These are phyloP conservation scores for Hyperopisus bebe DNA, from an alignment of 2,113 vertebrate species.

Conservation along the genomic window DNA sequence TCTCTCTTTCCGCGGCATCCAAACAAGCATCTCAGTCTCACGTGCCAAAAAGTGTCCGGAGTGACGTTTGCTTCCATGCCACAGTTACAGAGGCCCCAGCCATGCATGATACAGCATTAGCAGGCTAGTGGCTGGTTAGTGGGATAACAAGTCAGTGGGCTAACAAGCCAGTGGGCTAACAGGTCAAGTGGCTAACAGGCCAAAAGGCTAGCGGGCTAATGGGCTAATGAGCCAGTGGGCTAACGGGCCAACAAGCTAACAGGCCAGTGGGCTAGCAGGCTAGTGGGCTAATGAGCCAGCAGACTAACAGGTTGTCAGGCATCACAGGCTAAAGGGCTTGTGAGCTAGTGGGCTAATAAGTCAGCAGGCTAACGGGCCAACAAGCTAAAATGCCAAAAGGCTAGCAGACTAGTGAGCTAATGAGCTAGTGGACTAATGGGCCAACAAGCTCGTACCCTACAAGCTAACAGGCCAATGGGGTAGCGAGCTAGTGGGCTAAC, in stretches of 20 bases:
- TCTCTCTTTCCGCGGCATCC: slow-evolving; percentile 24
- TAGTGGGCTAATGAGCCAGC: neutral
- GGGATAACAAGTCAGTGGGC: too few relatives aligned
- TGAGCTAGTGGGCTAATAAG: too few relatives aligned
- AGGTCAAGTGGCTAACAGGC: neutral
- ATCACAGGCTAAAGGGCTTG: too few relatives aligned
- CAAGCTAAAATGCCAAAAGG: neutral
- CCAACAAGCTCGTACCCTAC: too few relatives aligned
- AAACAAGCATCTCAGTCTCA: slow-evolving; percentile 6
- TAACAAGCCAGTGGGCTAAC: too few relatives aligned
- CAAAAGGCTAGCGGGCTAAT: neutral
- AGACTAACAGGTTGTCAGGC: neutral
- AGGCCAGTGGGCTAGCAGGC: neutral
- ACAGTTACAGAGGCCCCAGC: neutral
- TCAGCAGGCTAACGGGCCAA: too few relatives aligned
- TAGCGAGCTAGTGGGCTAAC: neutral
- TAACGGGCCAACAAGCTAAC: neutral
- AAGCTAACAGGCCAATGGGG: too few relatives aligned
- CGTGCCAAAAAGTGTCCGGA: neutral
- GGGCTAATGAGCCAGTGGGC: neutral
- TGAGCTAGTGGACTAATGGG: neutral
- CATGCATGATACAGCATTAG: too few relatives aligned
- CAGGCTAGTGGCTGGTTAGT: too few relatives aligned
- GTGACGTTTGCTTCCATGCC: neutral
- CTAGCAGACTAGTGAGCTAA: neutral